phyloP scores from a whole-genome alignment of 2,888 invertebrate genomes.

The Leucoptera coffeella region DNA sequence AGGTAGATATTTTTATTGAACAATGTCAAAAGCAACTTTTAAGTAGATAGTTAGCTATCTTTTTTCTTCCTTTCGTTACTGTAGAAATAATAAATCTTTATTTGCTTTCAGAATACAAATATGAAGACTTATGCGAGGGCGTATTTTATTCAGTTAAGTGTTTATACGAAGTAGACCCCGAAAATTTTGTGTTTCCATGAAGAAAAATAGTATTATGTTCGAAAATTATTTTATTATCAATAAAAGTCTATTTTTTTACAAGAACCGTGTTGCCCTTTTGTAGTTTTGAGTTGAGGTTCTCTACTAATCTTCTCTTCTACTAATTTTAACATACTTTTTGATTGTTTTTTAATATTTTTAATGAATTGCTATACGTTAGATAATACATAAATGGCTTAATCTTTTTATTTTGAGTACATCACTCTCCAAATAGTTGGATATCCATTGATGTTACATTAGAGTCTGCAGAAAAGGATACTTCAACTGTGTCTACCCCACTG shows the following conservation, averaged over 20 bases:
- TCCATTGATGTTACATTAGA: too few relatives aligned
- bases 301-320: neutral
- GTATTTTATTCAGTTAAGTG: constrained; percentile 28
- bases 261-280: neutral
- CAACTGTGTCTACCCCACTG: too few relatives aligned
- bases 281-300: neutral
- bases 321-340: neutral
- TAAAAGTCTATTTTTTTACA: neutral
- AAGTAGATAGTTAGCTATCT: too few relatives aligned
- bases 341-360: too few relatives aligned
- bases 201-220: too few relatives aligned
- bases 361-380: too few relatives aligned
- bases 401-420: too few relatives aligned
- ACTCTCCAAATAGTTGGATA: too few relatives aligned
- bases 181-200: constrained; percentile 28
- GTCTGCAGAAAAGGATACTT: too few relatives aligned
- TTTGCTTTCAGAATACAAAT: constrained; percentile 27
- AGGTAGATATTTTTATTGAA: too few relatives aligned
- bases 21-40: too few relatives aligned
- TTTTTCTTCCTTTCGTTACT: neutral
- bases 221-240: neutral
- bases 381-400: too few relatives aligned
- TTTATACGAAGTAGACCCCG: constrained; percentile 26
- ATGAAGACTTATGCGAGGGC: constrained; percentile 24
- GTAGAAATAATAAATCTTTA: constrained; percentile 1